A percentile compares a stretch with the other conserved stretches of the same genome.
Evolutionary conservation across 2,888 invertebrate species (phyloP).

Genomic region (Marronus borbonicus): DNA sequence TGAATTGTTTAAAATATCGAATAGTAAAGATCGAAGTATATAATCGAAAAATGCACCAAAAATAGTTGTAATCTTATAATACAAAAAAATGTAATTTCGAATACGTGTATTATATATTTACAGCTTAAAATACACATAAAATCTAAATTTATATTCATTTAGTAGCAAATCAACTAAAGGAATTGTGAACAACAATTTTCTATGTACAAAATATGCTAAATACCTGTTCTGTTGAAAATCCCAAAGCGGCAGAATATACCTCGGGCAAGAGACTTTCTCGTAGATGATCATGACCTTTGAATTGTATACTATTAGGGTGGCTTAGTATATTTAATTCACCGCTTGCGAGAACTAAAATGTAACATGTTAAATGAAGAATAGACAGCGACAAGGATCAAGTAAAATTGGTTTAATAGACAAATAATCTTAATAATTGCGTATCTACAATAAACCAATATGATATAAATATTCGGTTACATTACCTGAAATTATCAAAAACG

Average conservation of each 20-base stretch:
- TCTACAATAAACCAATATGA: background rate
- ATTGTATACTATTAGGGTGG: constrained; percentile 79
- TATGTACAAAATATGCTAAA: background rate
- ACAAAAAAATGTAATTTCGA: no score
- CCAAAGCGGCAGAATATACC: constrained; percentile 80
- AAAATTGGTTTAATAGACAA: no score
- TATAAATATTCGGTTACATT: constrained; percentile 38
- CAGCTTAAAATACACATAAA: no score
- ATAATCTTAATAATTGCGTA: background rate
- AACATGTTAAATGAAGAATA: constrained; percentile 2
- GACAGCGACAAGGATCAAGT: background rate
- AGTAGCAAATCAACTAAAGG: background rate
- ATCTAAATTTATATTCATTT: no score
- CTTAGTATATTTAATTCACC: constrained; percentile 82
- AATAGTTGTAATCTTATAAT: no score
- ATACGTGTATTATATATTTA: no score
- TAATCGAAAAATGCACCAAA: no score
- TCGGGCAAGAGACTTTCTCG: constrained; percentile 80
- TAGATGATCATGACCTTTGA: constrained; percentile 77
- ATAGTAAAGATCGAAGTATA: no score
- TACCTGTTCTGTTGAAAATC: constrained; percentile 82
- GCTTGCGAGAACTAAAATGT: constrained; percentile 34
- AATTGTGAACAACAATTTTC: background rate
- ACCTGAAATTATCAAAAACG: constrained; percentile 54
- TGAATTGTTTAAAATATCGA: no score